Evolutionary conservation across 2,888 invertebrate species (phyloP).

Genomic region (Cheilosia pagana): DNA sequence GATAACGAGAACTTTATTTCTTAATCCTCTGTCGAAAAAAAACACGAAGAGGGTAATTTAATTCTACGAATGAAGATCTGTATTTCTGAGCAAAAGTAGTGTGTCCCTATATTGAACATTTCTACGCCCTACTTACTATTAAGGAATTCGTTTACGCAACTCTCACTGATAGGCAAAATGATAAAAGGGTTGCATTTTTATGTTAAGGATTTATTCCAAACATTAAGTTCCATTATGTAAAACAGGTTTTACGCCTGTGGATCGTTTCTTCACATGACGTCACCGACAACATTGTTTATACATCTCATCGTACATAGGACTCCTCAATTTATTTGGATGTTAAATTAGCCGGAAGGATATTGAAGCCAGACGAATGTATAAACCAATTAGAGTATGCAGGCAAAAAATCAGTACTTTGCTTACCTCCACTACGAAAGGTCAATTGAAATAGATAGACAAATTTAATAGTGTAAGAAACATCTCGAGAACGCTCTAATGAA

Average conservation of each 20-base stretch:
- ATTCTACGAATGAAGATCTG: too few relatives aligned
- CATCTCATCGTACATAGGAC: not conserved
- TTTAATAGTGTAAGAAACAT: constrained; percentile 7
- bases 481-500: constrained; percentile 30
- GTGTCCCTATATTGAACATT: too few relatives aligned
- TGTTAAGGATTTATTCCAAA: too few relatives aligned
- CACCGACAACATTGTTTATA: not conserved
- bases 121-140: too few relatives aligned
- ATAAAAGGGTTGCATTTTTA: too few relatives aligned
- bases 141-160: too few relatives aligned
- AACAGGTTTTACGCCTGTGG: not conserved
- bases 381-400: not conserved
- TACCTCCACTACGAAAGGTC: not conserved
- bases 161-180: too few relatives aligned
- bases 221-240: too few relatives aligned
- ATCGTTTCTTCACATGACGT: not conserved
- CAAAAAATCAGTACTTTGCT: not conserved
- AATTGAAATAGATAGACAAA: constrained; percentile 18
- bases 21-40: too few relatives aligned
- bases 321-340: not conserved
- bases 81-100: too few relatives aligned
- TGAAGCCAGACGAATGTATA: not conserved
- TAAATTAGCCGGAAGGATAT: constrained; percentile 6
- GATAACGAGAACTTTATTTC: too few relatives aligned
- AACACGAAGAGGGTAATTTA: too few relatives aligned